Base-by-base conservation (phyloP, 2,113 vertebrate species). In the Brevimyrus niger region DNA sequence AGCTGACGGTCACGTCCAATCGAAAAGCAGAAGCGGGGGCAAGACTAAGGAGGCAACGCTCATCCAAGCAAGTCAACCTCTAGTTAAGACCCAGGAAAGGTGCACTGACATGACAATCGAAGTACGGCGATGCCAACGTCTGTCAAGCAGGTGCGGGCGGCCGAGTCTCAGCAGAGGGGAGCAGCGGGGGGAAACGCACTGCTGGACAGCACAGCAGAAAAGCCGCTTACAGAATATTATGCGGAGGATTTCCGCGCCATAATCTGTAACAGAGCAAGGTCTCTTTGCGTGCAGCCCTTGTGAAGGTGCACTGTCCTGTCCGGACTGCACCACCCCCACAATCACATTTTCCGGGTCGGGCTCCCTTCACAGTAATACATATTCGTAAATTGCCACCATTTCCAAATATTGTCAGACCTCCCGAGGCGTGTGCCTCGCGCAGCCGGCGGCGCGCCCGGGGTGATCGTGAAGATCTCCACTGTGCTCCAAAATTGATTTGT, bases 41-140 rank as follows among this genome's bases (percentile, higher is more conserved):
- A 27, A 69, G 61, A 69, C 85, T 23, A 47, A 6, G 13, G 46
- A 23, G 44, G n/a, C 17, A 15, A 19, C 13, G 13, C 27, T 87
- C 8, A 23, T 9, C 27, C 47, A 55, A 1, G 27, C n/a, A 21
- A 51, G 23, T 53, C 11, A 35, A 17, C 50, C 27, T 87, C 27
- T 13, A 35, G n/a, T 31, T 50, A 87, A 51, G 27, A 9, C n/a
- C 4, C 50, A 55, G 31, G 27, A 55, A 35, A 35, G 50, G 21
- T 31, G 47, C 48, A 87, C 38, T 6, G 46, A 84, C n/a, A 6
- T 23, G 44, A 48, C 21, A 55, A 19, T 55, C 50, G 7, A 55
- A 84, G 19, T n/a, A 0, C 42, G 11, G 82, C 13, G 88, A 91
- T 90, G 92, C 90, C 90, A 92, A 91, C 23, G 86, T 44, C 38